These are phyloP conservation scores for Lophius piscatorius DNA, from an alignment of 2,113 vertebrate genomes.

Conservation along the genomic window DNA sequence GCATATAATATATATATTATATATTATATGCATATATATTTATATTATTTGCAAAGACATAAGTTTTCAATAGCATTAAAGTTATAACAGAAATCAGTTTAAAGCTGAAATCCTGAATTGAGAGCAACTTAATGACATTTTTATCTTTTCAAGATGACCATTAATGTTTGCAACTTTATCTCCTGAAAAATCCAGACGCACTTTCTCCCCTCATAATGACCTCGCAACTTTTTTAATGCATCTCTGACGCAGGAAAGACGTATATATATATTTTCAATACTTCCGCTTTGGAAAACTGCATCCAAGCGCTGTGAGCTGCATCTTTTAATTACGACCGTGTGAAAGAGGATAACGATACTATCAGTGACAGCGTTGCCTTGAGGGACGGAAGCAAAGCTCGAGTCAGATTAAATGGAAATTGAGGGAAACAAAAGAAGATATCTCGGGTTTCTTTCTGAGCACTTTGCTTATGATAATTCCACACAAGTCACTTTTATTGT, in stretches of 20 bases:
- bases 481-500: constrained; percentile 31
- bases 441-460: constrained; percentile 20
- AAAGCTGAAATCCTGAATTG: constrained; percentile 59
- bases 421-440: constrained; percentile 35
- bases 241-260: constrained; percentile 7
- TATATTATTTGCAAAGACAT: too few relatives aligned
- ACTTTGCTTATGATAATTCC: constrained; percentile 27
- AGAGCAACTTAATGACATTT: constrained; percentile 53
- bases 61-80: too few relatives aligned
- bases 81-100: constrained; percentile 69
- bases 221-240: constrained; percentile 11
- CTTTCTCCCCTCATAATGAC: too few relatives aligned
- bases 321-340: constrained; percentile 44
- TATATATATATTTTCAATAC: constrained; percentile 13
- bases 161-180: constrained; percentile 33
- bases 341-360: constrained; percentile 61
- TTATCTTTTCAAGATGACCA: constrained; percentile 49
- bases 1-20: too few relatives aligned
- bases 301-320: constrained; percentile 30
- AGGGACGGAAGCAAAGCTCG: constrained; percentile 37
- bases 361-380: constrained; percentile 57
- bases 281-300: constrained; percentile 16
- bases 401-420: constrained; percentile 61
- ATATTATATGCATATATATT: too few relatives aligned
- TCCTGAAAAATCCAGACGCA: constrained; percentile 8